Base-by-base conservation (phyloP, 2,888 invertebrate genomes). In the Napeogenes sylphis region DNA sequence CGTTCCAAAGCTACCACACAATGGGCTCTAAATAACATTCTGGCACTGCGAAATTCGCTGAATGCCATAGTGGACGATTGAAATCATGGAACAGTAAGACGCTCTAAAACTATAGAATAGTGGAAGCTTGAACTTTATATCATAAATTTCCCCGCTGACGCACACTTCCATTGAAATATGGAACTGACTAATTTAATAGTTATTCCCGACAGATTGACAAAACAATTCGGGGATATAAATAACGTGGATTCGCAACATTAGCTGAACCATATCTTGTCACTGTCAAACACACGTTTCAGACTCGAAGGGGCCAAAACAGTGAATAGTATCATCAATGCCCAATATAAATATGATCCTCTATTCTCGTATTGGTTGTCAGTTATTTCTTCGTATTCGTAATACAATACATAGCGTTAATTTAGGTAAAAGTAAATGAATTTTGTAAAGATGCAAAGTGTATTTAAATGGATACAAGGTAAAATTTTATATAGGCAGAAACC, bases 11-110 rank as follows among this genome's bases (percentile, higher is more conserved):
- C 68, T 62, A 67, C 67, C 69, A 69, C 71, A 71, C 71, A 71
- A 71, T 70, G 68, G 69, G 66, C 65, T 62, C 69, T 69, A 71
- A 70, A 70, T 71, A 71, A 70, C 69, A 68, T 66, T 68, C 65
- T 67, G 68, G 66, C 65, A 65, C 57, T 66, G 68, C 55, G 68
- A 68, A 69, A 69, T 70, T 70, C 59, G 66, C 64, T 68, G 68
- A 72, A 70, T 67, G 61, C 70, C 64, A 63, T 62, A 61, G 65
- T 67, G 67, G 68, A 71, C 68, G 67, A 68, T 74, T 72, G 72
- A 68, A 65, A 61, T 61, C 62, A 62, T 62, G 58, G 58, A 62
- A 68, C 56, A 58, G 57, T 55, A 62, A 64, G 60, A 63, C 59
- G 63, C 58, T 56, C 47, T 54, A 53, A 61, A 62, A 60, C 57